Evolutionary conservation across 30 jellyfish, hydroid and myxozoan genomes (phyloP), one percentile per base, ranked within the genome.

Genomic region (Hydractinia echinata): DNA sequence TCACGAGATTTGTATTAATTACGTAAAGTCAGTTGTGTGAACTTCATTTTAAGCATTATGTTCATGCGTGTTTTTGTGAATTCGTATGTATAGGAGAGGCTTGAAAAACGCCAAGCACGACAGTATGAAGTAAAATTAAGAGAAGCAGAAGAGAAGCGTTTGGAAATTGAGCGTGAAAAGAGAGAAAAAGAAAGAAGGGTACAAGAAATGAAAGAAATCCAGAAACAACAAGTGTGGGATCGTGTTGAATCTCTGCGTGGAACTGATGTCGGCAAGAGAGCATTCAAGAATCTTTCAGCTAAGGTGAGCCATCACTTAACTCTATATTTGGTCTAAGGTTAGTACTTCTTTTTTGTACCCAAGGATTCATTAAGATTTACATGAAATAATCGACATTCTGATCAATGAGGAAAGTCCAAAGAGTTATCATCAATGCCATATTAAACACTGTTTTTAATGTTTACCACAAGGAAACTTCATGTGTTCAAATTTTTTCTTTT

Each of bases 211-310:
- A 90, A 90, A 14, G 96, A 93, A 70, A 93, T 93, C 39, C 92
- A 93, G 87, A 87, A 81, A 78, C 88, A 87, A 80, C 96, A 85
- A 67, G 95, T 93, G 14, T 77, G 93, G 90, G 99, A 93, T 14
- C 86, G 99, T 60, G 99, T 93, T 19, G 96, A 83, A 55, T 87
- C 99, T 11, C 83, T 93, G 60, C 88, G 97, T 62, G 99, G 94
- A 53, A 93, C 96, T 54, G 99, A 93, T 54, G 94, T 87, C 62
- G 99, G 99, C 52, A 87, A 80, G 72, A 84, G 96, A 79, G 99
- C 99, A 7, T 93, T 93, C 89, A 93, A 93, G 66, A 95, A 93
- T 51, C 86, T 93, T 48, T 88, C 99, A 8, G 94, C 96, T n/a
- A 92, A 93, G 95, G 99, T 93, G 76, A 4, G 15, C 83, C 1